A percentile compares a stretch with the other conserved stretches of the same genome.
phyloP scores from a whole-genome alignment of 2,797 vertebrate species.

The Sarcophilus harrisii region DNA sequence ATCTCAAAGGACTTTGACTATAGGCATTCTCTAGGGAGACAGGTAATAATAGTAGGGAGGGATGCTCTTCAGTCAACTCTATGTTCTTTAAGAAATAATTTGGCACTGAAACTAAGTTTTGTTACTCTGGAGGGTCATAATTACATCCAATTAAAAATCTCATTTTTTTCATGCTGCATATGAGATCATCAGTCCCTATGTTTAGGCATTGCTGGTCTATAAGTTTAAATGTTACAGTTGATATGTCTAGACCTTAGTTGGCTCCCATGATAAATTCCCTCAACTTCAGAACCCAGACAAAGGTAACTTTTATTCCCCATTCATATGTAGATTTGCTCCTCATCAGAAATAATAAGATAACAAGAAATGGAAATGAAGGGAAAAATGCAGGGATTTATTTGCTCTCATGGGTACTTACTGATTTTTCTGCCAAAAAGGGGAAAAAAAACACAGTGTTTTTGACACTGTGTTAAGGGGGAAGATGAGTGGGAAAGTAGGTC shows the following conservation, averaged over 20 bases:
- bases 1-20: neutral
- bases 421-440: slow-evolving; percentile 53
- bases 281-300: neutral
- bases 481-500: slow-evolving; percentile 64
- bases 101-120: slow-evolving; percentile 14
- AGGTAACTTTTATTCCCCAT: neutral
- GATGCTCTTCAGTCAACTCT: slow-evolving; percentile 18
- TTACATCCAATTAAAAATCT: slow-evolving; percentile 66
- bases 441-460: neutral
- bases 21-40: slow-evolving; percentile 20
- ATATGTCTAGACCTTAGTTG: neutral
- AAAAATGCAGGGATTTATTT: slow-evolving; percentile 33
- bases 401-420: slow-evolving; percentile 17
- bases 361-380: slow-evolving; percentile 55
- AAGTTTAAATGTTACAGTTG: neutral
- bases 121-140: slow-evolving; percentile 19
- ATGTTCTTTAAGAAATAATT: slow-evolving; percentile 33
- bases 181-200: slow-evolving; percentile 53
- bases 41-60: slow-evolving; percentile 46
- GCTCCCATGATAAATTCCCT: neutral
- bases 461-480: slow-evolving; percentile 8
- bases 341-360: slow-evolving; percentile 48
- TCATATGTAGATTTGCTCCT: slow-evolving; percentile 17
- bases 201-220: neutral
- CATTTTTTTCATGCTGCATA: slow-evolving; percentile 66